A percentile compares a stretch with the other conserved stretches of the same genome.
Conservation (phyloP, 2,113 vertebrate genomes). For the Semicossyphus pulcher region DNA sequence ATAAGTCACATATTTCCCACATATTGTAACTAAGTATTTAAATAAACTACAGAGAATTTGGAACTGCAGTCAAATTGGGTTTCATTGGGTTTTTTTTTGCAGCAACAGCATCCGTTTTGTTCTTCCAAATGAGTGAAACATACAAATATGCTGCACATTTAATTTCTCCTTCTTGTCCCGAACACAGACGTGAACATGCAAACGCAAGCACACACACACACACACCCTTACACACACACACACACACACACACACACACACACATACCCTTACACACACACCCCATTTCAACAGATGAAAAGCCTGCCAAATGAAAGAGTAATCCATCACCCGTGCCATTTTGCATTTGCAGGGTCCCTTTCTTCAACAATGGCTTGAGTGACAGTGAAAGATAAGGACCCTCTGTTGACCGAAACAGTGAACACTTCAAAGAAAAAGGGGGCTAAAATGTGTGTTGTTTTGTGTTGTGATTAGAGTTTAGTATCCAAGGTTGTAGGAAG, state of each 20-base stretch:
- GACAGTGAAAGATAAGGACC: conserved; percentile 78
- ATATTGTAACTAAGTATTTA: neutral
- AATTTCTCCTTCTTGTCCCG: conserved; percentile 36
- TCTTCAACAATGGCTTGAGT: conserved; percentile 79
- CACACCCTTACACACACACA: neutral
- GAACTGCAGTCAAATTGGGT: neutral
- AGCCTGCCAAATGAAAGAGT: conserved; percentile 81
- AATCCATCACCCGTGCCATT: conserved; percentile 84
- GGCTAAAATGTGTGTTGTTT: neutral
- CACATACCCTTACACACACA: conserved; percentile 52
- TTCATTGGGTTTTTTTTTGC: neutral
- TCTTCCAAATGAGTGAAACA: conserved; percentile 3
- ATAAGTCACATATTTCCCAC: no score
- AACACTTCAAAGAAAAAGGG: conserved; percentile 33
- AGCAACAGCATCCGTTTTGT: neutral
- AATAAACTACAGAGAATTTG: neutral
- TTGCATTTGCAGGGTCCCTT: conserved; percentile 74
- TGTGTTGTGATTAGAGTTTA: neutral
- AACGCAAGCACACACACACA: conserved; percentile 34
- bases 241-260: conserved; percentile 34
- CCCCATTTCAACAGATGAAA: conserved; percentile 69
- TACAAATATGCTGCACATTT: conserved; percentile 6
- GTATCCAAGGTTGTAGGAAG: neutral
- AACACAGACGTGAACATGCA: conserved; percentile 23
- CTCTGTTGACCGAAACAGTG: conserved; percentile 71